Conservation (phyloP, 1,140 invertebrate genomes). For the Sitobion miscanthi region DNA sequence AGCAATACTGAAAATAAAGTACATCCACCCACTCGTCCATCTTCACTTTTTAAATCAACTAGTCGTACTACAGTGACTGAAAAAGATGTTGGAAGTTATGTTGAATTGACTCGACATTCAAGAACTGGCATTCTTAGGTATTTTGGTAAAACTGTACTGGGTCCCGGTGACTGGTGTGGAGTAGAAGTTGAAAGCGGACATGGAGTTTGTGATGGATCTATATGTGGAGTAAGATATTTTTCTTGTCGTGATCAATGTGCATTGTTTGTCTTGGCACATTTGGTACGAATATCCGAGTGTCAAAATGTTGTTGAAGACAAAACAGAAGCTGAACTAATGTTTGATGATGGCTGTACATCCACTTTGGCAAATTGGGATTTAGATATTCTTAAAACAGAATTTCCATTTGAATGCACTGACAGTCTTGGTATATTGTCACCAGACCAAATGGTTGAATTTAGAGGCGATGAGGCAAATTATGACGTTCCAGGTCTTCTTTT, state of each 20-base stretch:
- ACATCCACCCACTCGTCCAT: slow-evolving; percentile 43
- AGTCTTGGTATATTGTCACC: slow-evolving; percentile 84
- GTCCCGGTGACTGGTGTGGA: slow-evolving; percentile 70
- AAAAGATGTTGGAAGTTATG: slow-evolving; percentile 53
- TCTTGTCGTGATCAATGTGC: slow-evolving; percentile 64
- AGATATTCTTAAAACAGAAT: slow-evolving; percentile 71
- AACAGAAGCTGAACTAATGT: not conserved
- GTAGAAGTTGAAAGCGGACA: slow-evolving; percentile 68
- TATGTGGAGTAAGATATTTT: slow-evolving; percentile 68
- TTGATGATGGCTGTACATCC: slow-evolving; percentile 31
- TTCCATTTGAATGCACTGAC: slow-evolving; percentile 77
- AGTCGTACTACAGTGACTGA: slow-evolving; percentile 45
- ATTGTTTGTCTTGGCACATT: slow-evolving; percentile 65
- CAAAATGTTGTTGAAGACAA: not conserved
- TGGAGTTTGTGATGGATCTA: slow-evolving; percentile 71
- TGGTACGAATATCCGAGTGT: not conserved
- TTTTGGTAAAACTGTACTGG: slow-evolving; percentile 68
- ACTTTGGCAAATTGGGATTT: slow-evolving; percentile 60
- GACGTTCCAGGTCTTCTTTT: slow-evolving; percentile 41
- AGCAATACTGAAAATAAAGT: slow-evolving; percentile 39
- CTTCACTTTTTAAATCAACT: slow-evolving; percentile 57
- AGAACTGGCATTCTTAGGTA: slow-evolving; percentile 67
- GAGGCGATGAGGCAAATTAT: slow-evolving; percentile 31
- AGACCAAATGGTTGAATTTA: slow-evolving; percentile 81
- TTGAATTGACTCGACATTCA: slow-evolving; percentile 59